phyloP scores from a whole-genome alignment of 2,888 invertebrate genomes.

The Abrostola triplasia region DNA sequence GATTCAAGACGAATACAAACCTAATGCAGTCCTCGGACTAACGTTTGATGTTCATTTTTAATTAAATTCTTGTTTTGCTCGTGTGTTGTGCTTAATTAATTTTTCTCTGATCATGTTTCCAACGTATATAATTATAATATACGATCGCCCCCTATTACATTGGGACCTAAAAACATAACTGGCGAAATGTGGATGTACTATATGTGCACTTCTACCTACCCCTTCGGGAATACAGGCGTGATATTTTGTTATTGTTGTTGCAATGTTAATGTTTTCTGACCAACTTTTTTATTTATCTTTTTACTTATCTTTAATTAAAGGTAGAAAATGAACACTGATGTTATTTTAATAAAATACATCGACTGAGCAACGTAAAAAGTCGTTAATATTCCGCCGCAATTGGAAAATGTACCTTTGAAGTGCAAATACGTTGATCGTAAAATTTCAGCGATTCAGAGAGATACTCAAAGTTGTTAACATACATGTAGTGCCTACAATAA shows the following conservation, averaged over 20 bases:
- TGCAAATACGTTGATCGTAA: conserved; percentile 26
- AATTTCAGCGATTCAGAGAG: conserved; percentile 14
- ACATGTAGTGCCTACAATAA: too few species aligned
- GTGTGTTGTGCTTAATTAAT: conserved; percentile 27
- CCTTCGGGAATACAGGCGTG: too few species aligned
- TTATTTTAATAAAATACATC: conserved; percentile 30
- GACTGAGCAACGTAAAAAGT: conserved; percentile 19
- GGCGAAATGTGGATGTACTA: too few species aligned
- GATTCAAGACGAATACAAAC: conserved; percentile 9
- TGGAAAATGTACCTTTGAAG: conserved; percentile 20
- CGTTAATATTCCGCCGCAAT: conserved; percentile 25
- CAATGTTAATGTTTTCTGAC: conserved; percentile 4
- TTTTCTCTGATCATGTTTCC: conserved; percentile 12
- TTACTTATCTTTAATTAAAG: conserved; percentile 18
- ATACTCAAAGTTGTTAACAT: conserved; percentile 9
- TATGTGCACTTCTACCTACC: too few species aligned
- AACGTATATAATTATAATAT: too few species aligned
- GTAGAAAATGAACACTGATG: conserved; percentile 11
- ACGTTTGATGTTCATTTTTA: conserved; percentile 17
- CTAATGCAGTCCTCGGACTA: conserved; percentile 7
- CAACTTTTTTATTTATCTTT: conserved; percentile 41
- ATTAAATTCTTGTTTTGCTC: conserved; percentile 24
- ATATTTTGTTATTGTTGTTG: too few species aligned
- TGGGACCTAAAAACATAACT: too few species aligned
- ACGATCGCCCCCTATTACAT: too few species aligned